These are phyloP conservation scores for Chironomus riparius DNA, from an alignment of 2,888 invertebrate species.

Conservation along the genomic window DNA sequence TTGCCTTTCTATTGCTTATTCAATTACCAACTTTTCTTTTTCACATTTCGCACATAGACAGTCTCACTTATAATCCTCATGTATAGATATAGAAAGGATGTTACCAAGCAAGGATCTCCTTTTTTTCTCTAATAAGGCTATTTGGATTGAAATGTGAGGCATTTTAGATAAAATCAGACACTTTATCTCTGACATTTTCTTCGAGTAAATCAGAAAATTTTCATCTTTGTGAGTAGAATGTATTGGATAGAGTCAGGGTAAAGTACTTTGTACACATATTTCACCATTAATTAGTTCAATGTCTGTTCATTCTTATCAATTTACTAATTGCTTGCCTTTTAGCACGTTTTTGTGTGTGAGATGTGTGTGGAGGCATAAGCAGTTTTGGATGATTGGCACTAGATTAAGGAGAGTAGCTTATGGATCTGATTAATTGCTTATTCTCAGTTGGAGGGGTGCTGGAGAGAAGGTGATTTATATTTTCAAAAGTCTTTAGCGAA, in stretches of 20 bases:
- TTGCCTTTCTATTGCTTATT: constrained; percentile 1
- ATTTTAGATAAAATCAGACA: neutral
- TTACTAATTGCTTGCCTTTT: neutral
- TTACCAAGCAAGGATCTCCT: neutral
- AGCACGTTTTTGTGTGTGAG: too few relatives aligned
- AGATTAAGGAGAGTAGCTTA: too few relatives aligned
- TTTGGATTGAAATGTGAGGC: neutral
- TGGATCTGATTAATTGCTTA: too few relatives aligned
- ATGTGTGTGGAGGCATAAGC: too few relatives aligned
- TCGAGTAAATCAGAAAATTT: neutral
- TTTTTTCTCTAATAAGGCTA: neutral
- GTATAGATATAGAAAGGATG: too few relatives aligned
- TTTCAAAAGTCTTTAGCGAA: too few relatives aligned
- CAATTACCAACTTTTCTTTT: neutral
- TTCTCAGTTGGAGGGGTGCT: too few relatives aligned
- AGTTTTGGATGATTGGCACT: too few relatives aligned
- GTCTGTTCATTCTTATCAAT: neutral
- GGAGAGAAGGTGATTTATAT: too few relatives aligned
- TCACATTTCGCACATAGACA: neutral
- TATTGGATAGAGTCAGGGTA: neutral
- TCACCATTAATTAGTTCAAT: neutral
- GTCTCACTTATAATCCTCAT: neutral
- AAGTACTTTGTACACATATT: neutral
- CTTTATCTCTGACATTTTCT: neutral
- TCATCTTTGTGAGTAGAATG: neutral